Percentiles rank a stretch among this genome's conserved stretches.
Conservation (phyloP, 2,888 invertebrate genomes). For the Agapetus fuscipes region DNA sequence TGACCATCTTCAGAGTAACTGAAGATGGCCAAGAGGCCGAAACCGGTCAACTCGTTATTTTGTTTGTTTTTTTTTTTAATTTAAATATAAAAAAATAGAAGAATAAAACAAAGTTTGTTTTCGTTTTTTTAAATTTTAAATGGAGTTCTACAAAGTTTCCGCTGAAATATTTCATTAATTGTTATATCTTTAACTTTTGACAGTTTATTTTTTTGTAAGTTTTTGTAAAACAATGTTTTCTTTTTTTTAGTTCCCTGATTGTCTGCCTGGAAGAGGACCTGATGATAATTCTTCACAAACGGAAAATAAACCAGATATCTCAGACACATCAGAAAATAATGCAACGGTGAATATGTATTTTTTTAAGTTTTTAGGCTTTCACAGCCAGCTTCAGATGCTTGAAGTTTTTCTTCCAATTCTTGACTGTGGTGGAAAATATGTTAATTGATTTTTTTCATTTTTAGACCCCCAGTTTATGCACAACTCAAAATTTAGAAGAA, state of each 20-base stretch:
- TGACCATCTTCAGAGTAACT: too few relatives aligned
- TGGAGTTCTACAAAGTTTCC: too few relatives aligned
- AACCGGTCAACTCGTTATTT: too few relatives aligned
- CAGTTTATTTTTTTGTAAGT: too few relatives aligned
- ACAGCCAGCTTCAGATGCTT: background rate
- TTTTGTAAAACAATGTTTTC: too few relatives aligned
- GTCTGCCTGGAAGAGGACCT: constrained; percentile 25
- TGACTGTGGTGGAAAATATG: background rate
- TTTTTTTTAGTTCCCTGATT: constrained; percentile 29
- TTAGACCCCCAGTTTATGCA: constrained; percentile 34
- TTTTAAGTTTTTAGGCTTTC: background rate
- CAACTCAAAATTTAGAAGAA: constrained; percentile 41
- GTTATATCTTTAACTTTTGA: too few relatives aligned
- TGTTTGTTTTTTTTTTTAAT: too few relatives aligned
- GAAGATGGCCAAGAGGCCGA: too few relatives aligned
- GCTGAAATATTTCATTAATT: too few relatives aligned
- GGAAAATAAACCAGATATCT: constrained; percentile 7
- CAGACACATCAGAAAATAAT: constrained; percentile 4
- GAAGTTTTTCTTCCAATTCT: background rate
- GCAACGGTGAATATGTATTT: constrained; percentile 1
- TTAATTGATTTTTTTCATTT: constrained; percentile 13
- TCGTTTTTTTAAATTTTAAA: too few relatives aligned
- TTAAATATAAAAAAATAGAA: too few relatives aligned
- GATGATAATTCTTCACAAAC: constrained; percentile 20
- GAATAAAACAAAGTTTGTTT: too few relatives aligned